Evolutionary conservation across 2,113 vertebrate species (phyloP).

Genomic region (Paedocypris sp.): DNA sequence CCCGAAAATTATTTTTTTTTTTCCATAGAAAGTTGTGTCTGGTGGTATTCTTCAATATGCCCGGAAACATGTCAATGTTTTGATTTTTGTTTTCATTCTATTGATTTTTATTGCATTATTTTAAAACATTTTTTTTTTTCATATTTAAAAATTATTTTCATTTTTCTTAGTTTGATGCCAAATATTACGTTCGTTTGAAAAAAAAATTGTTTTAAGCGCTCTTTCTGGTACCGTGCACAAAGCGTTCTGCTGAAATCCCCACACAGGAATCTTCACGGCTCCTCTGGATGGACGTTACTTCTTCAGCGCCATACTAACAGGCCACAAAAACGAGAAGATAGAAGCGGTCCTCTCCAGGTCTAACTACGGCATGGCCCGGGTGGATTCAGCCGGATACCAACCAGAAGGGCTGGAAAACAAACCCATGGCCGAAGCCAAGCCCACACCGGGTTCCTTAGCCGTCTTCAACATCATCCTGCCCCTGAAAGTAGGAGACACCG

Average conservation of each 20-base stretch:
- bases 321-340: constrained; percentile 76
- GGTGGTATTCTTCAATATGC: no score
- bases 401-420: constrained; percentile 88
- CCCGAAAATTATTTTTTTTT: no score
- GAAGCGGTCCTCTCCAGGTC: constrained; percentile 88
- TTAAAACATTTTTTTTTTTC: no score
- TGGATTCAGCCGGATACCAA: constrained; percentile 82
- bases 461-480: constrained; percentile 84
- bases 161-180: no score
- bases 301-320: constrained; percentile 80
- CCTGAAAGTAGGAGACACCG: constrained; percentile 69
- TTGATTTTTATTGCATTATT: no score
- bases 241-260: constrained; percentile 2
- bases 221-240: no score
- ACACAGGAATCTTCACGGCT: constrained; percentile 77
- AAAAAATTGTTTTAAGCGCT: no score
- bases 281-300: constrained; percentile 77
- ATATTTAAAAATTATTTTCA: no score
- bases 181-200: no score
- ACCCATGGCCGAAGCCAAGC: constrained; percentile 69
- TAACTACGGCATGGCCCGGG: constrained; percentile 79
- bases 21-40: no score
- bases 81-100: no score
- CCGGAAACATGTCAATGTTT: no score
- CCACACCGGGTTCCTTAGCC: constrained; percentile 68